phyloP scores from a whole-genome alignment of 1,140 invertebrate species.

The Lithobius niger region DNA sequence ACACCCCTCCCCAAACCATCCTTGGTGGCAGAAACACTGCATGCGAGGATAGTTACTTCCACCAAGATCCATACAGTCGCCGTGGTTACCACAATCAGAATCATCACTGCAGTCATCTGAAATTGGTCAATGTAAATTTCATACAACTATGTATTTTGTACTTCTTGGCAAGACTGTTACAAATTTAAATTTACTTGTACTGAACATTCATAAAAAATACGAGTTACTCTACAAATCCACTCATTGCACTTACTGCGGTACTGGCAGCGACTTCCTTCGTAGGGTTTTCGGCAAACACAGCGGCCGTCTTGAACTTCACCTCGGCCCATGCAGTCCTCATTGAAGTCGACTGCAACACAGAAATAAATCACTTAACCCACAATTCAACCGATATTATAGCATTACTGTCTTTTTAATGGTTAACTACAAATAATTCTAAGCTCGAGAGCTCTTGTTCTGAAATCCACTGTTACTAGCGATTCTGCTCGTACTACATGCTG shows the following conservation, averaged over 20 bases:
- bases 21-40: conserved; percentile 77
- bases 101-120: conserved; percentile 52
- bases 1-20: conserved; percentile 51
- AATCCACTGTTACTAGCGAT: too few species aligned
- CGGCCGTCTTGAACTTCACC: conserved; percentile 54
- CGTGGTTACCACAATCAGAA: conserved; percentile 66
- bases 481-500: too few species aligned
- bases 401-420: too few species aligned
- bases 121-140: conserved; percentile 8
- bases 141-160: too few species aligned
- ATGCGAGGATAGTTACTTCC: conserved; percentile 62
- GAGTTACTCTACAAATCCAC: background rate
- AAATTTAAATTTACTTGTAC: background rate
- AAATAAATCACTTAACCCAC: too few species aligned
- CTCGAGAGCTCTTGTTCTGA: too few species aligned
- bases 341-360: conserved; percentile 36
- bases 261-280: conserved; percentile 66
- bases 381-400: too few species aligned
- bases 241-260: conserved; percentile 43
- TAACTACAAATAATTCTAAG: too few species aligned
- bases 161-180: background rate
- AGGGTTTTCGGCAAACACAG: conserved; percentile 55
- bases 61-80: conserved; percentile 63
- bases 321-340: conserved; percentile 66
- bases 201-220: background rate